Conservation (phyloP, 2,797 vertebrate genomes). For the Esox masquinongy region DNA sequence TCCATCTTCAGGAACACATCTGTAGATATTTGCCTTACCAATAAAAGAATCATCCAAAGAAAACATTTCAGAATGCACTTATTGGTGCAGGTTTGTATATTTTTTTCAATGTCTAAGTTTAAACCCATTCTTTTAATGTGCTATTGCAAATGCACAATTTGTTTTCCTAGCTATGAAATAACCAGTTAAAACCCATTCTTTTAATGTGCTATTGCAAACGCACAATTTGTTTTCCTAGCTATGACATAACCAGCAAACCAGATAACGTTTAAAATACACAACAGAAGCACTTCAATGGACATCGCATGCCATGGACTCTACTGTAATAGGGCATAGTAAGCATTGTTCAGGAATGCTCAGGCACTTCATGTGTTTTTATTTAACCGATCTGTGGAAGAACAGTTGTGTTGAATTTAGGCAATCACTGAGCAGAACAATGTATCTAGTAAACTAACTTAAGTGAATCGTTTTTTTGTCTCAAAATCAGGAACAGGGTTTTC, state of each 20-base stretch:
- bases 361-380: no score
- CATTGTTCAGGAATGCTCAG: no score
- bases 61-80: not conserved
- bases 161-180: not conserved
- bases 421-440: no score
- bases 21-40: not conserved
- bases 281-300: no score
- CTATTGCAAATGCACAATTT: not conserved
- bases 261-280: no score
- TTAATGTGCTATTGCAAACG: not conserved
- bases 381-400: no score
- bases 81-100: not conserved
- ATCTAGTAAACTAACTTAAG: no score
- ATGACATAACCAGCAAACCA: not conserved
- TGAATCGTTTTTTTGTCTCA: no score
- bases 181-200: not conserved
- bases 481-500: no score
- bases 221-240: not conserved
- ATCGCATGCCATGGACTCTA: no score
- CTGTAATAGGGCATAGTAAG: no score
- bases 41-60: not conserved
- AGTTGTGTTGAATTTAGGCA: no score
- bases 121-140: not conserved
- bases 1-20: slow-evolving; percentile 53
- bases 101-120: not conserved